These are phyloP conservation scores for Ectemnius lituratus DNA, from an alignment of 2,888 invertebrate genomes.

Conservation along the genomic window DNA sequence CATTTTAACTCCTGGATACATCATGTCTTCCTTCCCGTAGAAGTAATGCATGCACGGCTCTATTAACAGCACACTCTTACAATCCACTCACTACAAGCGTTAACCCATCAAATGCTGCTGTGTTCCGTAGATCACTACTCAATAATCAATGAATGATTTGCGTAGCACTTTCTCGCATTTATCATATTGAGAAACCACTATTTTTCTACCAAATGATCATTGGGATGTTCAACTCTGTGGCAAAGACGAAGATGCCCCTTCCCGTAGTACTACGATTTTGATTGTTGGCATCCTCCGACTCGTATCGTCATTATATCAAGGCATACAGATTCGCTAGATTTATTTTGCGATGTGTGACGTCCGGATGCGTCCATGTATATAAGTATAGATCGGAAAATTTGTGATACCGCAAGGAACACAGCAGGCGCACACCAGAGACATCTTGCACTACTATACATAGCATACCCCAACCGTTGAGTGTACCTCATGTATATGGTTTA, in stretches of 20 bases:
- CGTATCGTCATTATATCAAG: too few species aligned
- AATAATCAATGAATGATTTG: not conserved
- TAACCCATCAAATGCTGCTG: constrained; percentile 41
- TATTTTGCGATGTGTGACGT: too few species aligned
- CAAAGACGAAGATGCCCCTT: too few species aligned
- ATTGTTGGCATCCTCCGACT: too few species aligned
- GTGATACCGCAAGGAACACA: constrained; percentile 24
- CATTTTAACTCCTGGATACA: constrained; percentile 45
- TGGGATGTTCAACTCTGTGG: too few species aligned
- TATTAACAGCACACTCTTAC: constrained; percentile 36
- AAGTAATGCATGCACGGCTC: constrained; percentile 54
- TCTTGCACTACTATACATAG: constrained; percentile 23
- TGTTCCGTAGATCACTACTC: constrained; percentile 29
- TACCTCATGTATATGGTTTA: constrained; percentile 51
- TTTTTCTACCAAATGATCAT: too few species aligned
- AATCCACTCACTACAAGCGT: constrained; percentile 37
- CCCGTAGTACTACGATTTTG: too few species aligned
- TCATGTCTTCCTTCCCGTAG: constrained; percentile 60
- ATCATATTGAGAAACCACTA: too few species aligned
- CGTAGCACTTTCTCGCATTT: too few species aligned
- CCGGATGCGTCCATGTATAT: not conserved
- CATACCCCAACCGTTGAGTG: constrained; percentile 28
- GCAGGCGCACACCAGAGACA: constrained; percentile 35
- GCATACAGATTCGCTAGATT: too few species aligned
- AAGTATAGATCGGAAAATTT: constrained; percentile 3